A percentile compares a stretch with the other conserved stretches of the same genome.
Evolutionary conservation across 2,888 invertebrate genomes (phyloP).

Genomic region (Allygus modestus): DNA sequence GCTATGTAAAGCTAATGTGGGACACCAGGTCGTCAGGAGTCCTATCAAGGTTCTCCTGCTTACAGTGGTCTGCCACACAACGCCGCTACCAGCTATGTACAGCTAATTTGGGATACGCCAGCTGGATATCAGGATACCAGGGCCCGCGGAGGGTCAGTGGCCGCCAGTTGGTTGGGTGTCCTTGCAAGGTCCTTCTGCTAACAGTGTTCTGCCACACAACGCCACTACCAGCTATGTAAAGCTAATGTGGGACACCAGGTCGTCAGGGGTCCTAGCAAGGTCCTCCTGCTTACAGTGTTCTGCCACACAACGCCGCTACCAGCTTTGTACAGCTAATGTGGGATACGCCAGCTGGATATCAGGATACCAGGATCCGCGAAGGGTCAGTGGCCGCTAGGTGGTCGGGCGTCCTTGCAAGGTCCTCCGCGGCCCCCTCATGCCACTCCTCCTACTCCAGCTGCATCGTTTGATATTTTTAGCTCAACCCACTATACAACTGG

Average conservation of each 20-base stretch:
- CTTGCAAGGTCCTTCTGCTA: not conserved
- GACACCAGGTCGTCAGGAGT: not conserved
- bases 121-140: not conserved
- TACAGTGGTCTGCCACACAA: too few relatives aligned
- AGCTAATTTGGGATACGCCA: too few relatives aligned
- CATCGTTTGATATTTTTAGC: conserved; percentile 14
- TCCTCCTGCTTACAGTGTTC: too few relatives aligned
- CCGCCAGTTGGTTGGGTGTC: not conserved
- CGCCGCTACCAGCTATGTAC: not conserved
- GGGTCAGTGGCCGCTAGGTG: too few relatives aligned
- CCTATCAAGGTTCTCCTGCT: not conserved
- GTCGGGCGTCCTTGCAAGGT: conserved; percentile 48
- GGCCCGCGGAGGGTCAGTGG: conserved; percentile 3
- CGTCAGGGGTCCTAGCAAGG: too few relatives aligned
- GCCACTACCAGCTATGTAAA: too few relatives aligned
- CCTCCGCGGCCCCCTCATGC: not conserved
- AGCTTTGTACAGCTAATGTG: too few relatives aligned
- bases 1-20: not conserved
- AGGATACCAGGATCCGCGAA: too few relatives aligned
- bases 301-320: too few relatives aligned
- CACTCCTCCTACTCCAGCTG: not conserved
- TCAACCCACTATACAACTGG: not conserved
- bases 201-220: too few relatives aligned
- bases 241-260: too few relatives aligned
- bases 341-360: too few relatives aligned